These are phyloP conservation scores for Lutjanus campechanus DNA, from an alignment of 2,797 vertebrate genomes.

Conservation along the genomic window DNA sequence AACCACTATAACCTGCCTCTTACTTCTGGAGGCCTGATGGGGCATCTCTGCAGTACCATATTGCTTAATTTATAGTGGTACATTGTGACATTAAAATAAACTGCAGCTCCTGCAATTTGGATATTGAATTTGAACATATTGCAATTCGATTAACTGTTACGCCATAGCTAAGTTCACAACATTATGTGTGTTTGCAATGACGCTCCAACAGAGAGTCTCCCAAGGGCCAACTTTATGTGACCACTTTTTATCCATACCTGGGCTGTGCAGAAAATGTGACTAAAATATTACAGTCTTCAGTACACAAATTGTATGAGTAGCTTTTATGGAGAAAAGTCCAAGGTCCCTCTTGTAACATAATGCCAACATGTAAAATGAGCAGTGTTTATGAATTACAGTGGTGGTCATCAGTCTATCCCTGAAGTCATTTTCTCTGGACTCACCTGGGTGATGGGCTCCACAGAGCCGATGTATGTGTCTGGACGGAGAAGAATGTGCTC, in stretches of 20 bases:
- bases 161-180: not conserved
- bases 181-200: not conserved
- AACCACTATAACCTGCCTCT: no score
- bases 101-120: not conserved
- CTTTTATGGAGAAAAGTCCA: not conserved
- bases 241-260: not conserved
- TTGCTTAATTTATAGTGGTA: no score
- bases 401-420: not conserved
- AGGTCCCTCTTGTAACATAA: not conserved
- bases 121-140: no score
- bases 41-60: no score
- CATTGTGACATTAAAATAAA: no score
- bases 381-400: not conserved
- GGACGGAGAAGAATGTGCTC: constrained; percentile 99
- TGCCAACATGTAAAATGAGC: not conserved
- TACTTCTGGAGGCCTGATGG: no score
- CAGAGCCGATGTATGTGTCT: constrained; percentile 96
- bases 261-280: not conserved
- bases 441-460: constrained; percentile 96
- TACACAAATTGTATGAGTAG: no score
- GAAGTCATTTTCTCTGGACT: constrained; percentile 1
- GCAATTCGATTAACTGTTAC: no score
- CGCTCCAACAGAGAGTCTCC: not conserved
- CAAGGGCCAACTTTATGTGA: not conserved
- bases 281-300: not conserved